These are phyloP conservation scores for Eupithecia abbreviata DNA, from an alignment of 2,888 invertebrate species.

Conservation along the genomic window DNA sequence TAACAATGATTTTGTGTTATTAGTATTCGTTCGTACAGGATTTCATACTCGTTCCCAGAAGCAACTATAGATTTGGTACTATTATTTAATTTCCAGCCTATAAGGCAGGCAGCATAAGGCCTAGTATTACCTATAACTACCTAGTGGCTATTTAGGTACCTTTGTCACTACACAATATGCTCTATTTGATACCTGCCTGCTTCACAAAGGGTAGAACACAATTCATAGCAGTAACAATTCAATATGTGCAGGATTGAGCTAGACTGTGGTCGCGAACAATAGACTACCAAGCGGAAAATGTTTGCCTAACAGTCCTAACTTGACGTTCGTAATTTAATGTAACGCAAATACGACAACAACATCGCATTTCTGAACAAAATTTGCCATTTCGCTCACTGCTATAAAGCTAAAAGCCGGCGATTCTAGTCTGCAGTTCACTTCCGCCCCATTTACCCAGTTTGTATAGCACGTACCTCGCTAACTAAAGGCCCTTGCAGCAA, in stretches of 20 bases:
- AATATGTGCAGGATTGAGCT: slow-evolving; percentile 48
- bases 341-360: slow-evolving; percentile 70
- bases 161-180: background rate
- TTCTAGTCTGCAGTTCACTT: slow-evolving; percentile 45
- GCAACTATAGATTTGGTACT: background rate
- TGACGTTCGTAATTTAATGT: slow-evolving; percentile 68
- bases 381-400: slow-evolving; percentile 55
- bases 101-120: background rate
- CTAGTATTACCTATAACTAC: background rate
- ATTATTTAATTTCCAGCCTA: background rate
- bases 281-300: slow-evolving; percentile 63
- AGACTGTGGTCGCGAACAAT: slow-evolving; percentile 57
- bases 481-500: slow-evolving; percentile 44
- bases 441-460: slow-evolving; percentile 44
- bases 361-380: slow-evolving; percentile 63
- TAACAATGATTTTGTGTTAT: slow-evolving; percentile 50
- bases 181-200: slow-evolving; percentile 12
- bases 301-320: slow-evolving; percentile 66
- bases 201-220: slow-evolving; percentile 29
- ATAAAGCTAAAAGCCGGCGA: slow-evolving; percentile 43
- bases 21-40: background rate
- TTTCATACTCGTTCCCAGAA: background rate
- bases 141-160: background rate
- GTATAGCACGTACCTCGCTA: slow-evolving; percentile 11
- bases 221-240: slow-evolving; percentile 39